Evolutionary conservation across 1,140 invertebrate genomes (phyloP), one percentile per base, ranked within the genome.

Genomic region (Zelostemma sp.): DNA sequence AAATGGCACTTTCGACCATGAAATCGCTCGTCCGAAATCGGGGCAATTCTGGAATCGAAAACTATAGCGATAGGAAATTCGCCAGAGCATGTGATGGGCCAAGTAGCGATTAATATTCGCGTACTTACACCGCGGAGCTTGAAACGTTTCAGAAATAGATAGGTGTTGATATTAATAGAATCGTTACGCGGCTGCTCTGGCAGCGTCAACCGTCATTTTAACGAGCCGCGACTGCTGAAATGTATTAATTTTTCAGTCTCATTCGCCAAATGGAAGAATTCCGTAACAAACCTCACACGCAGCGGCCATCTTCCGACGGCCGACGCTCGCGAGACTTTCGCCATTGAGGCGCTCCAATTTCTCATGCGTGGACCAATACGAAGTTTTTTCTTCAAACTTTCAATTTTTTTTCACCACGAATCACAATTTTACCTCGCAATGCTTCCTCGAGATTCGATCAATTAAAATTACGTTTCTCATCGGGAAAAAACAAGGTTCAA

Each of bases 281-380:
- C 49, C 62, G 55, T 61, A 53, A 70, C 61, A 55, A 62, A 51
- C 72, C 59, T 68, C 72, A 64, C 61, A 60, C 61, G 4, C 11
- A 72, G 63, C 68, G 72, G 75, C 73, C 77, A 79, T 79, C 69
- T 79, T 82, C 79, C 80, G 79, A 81, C 77, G 79, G 79, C 79
- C 80, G 78, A 74, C 80, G 78, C 69, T 64, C 50, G 6, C 51
- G 18, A 55, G 31, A 51, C 53, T 40, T 58, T 69, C 66, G 66
- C 72, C 72, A 73, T 73, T 73, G 60, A 67, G 21, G 12, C 57
- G 50, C 50, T 55, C 38, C 53, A 56, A 56, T 49, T 55, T 3
- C 31, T 51, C 9, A 6, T 14, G 6, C 11, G 15, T 25, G 16
- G 11, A 14, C 35, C 16, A 43, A n/a, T 18, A 45, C 14, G 54